A percentile compares a stretch with the other conserved stretches of the same genome.
These are phyloP conservation scores for Calyptommatus sinebrachiatus DNA, from an alignment of 2,113 vertebrate genomes.

Conservation along the genomic window DNA sequence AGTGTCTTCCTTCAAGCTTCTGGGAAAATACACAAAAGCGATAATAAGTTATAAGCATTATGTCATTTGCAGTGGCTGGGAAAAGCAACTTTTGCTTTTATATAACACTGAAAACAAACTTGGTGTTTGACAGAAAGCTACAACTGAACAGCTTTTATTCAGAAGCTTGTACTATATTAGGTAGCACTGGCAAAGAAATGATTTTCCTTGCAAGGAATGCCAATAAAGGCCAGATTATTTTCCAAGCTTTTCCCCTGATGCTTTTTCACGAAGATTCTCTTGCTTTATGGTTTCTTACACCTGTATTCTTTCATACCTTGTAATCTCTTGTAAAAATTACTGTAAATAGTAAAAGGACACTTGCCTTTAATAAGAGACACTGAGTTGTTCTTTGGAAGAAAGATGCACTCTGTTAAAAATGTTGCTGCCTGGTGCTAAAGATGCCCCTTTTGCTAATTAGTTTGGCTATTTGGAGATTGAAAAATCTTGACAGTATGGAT, in stretches of 20 bases:
- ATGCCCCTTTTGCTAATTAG: not conserved
- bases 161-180: not conserved
- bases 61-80: not conserved
- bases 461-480: not conserved
- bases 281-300: not conserved
- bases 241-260: not conserved
- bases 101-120: not conserved
- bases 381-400: not conserved
- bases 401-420: not conserved
- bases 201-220: not conserved
- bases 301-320: not conserved
- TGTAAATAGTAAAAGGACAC: not conserved
- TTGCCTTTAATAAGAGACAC: not conserved
- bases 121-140: not conserved
- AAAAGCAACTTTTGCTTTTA: not conserved
- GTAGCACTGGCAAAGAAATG: not conserved
- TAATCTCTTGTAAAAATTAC: not conserved
- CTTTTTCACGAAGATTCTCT: not conserved
- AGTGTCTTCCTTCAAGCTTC: too few relatives aligned
- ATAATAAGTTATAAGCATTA: not conserved
- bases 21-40: too few relatives aligned
- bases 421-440: too few relatives aligned
- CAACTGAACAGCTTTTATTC: slow-evolving; percentile 1
- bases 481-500: not conserved
- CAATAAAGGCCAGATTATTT: not conserved